Conservation (phyloP, 2,888 invertebrate species). For the Rhabditoides inermis region DNA sequence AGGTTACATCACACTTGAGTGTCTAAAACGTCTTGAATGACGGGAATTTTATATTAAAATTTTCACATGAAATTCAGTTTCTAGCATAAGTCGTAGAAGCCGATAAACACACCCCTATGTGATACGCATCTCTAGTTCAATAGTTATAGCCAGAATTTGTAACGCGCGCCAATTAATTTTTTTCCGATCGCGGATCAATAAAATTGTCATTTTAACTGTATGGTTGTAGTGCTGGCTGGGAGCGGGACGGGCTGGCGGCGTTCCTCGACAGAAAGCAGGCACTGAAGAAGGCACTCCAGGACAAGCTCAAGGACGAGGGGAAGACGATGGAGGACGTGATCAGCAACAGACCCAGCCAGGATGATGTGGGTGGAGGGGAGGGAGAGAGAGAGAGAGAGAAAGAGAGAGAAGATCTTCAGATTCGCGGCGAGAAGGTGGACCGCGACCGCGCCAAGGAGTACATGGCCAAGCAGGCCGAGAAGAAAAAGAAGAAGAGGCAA, state of each 20-base stretch:
- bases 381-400: not conserved
- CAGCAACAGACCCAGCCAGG: constrained; percentile 14
- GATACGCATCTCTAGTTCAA: too few relatives aligned
- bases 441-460: not conserved
- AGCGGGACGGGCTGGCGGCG: constrained; percentile 89
- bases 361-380: too few relatives aligned
- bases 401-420: constrained; percentile 2
- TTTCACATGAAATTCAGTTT: too few relatives aligned
- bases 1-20: too few relatives aligned
- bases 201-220: not conserved
- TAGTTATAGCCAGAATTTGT: too few relatives aligned
- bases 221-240: constrained; percentile 77
- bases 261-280: constrained; percentile 84
- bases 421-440: not conserved
- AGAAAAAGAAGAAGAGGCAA: constrained; percentile 2
- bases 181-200: constrained; percentile 5
- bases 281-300: constrained; percentile 13
- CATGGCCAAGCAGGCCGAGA: constrained; percentile 1
- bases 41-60: not conserved
- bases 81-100: too few relatives aligned
- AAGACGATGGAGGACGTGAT: constrained; percentile 31
- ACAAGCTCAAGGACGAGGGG: constrained; percentile 14
- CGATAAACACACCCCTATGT: too few relatives aligned
- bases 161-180: too few relatives aligned
- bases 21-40: too few relatives aligned